Evolutionary conservation across 2,888 invertebrate genomes (phyloP).

Genomic region (Gastrophysa polygoni): DNA sequence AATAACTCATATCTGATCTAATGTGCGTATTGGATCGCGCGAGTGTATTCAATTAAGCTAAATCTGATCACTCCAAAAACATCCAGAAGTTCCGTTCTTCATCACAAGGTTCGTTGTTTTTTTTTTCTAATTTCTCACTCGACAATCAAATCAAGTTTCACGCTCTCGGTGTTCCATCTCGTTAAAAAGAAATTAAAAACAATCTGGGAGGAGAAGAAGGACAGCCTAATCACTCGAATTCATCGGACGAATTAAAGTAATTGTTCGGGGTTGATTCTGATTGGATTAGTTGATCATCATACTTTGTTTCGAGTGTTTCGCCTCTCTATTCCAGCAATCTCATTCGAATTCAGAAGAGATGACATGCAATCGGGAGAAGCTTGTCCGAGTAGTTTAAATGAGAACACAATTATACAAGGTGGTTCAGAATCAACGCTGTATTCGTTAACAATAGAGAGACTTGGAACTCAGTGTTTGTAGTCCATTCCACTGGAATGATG

Average conservation of each 20-base stretch:
- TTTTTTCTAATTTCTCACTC: background rate
- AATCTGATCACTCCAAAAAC: no score
- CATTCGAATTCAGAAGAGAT: background rate
- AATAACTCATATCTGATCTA: no score
- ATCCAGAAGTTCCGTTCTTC: no score
- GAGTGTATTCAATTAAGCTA: no score
- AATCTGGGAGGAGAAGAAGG: background rate
- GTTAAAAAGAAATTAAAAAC: constrained; percentile 16
- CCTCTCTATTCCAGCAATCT: background rate
- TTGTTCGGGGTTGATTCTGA: constrained; percentile 9
- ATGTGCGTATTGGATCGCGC: no score
- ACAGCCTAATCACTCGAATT: background rate
- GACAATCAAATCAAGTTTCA: constrained; percentile 5
- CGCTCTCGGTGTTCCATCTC: constrained; percentile 1
- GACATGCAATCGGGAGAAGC: background rate
- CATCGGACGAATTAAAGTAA: constrained; percentile 7
- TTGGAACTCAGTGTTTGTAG: no score
- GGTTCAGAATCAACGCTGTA: no score
- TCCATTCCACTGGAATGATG: no score
- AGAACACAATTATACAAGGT: background rate
- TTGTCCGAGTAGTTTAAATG: background rate
- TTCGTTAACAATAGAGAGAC: no score
- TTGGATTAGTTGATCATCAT: background rate
- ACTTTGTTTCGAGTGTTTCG: constrained; percentile 1
- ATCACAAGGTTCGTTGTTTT: no score